Percentiles rank a stretch among this genome's conserved stretches.
These are phyloP conservation scores for Nemopilema nomurai DNA, from an alignment of 30 jellyfish, hydroid and myxozoan species.

Conservation along the genomic window DNA sequence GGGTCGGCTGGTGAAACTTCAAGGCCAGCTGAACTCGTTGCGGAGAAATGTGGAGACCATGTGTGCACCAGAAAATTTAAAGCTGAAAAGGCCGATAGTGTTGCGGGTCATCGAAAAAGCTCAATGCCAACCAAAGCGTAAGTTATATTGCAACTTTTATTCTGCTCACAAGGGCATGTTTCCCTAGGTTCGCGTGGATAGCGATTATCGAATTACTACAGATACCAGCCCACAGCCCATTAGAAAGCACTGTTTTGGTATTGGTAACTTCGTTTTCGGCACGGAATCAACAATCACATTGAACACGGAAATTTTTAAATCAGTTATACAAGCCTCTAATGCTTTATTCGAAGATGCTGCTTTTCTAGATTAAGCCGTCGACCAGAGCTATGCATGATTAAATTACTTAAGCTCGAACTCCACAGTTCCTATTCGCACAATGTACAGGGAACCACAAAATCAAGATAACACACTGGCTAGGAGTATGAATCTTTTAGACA, in stretches of 20 bases:
- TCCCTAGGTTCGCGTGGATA: too few species aligned
- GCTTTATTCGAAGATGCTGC: background rate
- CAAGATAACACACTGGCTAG: background rate
- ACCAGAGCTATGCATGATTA: background rate
- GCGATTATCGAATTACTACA: background rate
- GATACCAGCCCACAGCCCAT: too few species aligned
- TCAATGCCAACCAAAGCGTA: constrained; percentile 20
- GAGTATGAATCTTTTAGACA: background rate
- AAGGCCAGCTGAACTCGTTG: constrained; percentile 7
- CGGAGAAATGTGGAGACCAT: constrained; percentile 22
- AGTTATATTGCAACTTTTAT: background rate
- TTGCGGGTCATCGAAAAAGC: constrained; percentile 16
- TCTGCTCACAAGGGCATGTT: too few species aligned
- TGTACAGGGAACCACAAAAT: background rate
- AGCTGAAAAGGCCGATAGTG: background rate
- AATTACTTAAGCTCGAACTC: background rate
- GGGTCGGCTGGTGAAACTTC: constrained; percentile 21
- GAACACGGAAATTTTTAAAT: background rate
- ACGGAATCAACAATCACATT: too few species aligned
- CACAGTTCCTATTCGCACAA: background rate
- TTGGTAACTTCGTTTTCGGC: too few species aligned
- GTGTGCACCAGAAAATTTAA: background rate
- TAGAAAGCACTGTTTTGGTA: too few species aligned
- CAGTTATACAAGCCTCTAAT: background rate
- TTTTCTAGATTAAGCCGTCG: background rate